phyloP scores from a whole-genome alignment of 2,888 invertebrate genomes.

The Siphlonurus alternatus region DNA sequence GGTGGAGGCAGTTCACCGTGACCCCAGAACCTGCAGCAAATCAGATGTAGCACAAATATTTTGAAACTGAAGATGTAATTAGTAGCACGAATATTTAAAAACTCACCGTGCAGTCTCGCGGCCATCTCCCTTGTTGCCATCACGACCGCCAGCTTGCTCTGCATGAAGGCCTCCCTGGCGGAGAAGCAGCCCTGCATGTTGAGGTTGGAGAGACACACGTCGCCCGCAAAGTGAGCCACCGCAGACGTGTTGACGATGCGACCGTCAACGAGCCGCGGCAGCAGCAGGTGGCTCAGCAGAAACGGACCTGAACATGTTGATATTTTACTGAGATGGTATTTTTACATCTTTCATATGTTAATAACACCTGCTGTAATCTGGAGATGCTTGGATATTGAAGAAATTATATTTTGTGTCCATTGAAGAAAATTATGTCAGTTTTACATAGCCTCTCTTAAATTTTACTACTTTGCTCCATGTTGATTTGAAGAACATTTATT shows the following conservation, averaged over 20 bases:
- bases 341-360: too few species aligned
- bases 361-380: too few species aligned
- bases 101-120: conserved; percentile 21
- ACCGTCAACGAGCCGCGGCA: conserved; percentile 20
- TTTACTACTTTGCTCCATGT: too few species aligned
- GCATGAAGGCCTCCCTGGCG: conserved; percentile 22
- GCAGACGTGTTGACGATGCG: conserved; percentile 23
- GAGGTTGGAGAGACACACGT: conserved; percentile 24
- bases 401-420: too few species aligned
- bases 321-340: too few species aligned
- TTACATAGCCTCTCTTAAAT: too few species aligned
- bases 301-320: conserved; percentile 25
- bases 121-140: conserved; percentile 23
- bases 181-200: conserved; percentile 22
- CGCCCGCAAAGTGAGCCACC: conserved; percentile 21
- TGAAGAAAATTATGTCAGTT: too few species aligned
- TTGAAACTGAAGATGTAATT: background rate
- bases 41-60: background rate
- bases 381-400: too few species aligned
- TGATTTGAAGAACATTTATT: too few species aligned
- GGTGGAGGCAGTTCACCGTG: conserved; percentile 28
- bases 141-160: conserved; percentile 26
- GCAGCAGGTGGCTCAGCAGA: conserved; percentile 23
- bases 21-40: conserved; percentile 18
- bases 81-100: background rate